phyloP scores from a whole-genome alignment of 2,797 vertebrate genomes.

The Botia almorhae region DNA sequence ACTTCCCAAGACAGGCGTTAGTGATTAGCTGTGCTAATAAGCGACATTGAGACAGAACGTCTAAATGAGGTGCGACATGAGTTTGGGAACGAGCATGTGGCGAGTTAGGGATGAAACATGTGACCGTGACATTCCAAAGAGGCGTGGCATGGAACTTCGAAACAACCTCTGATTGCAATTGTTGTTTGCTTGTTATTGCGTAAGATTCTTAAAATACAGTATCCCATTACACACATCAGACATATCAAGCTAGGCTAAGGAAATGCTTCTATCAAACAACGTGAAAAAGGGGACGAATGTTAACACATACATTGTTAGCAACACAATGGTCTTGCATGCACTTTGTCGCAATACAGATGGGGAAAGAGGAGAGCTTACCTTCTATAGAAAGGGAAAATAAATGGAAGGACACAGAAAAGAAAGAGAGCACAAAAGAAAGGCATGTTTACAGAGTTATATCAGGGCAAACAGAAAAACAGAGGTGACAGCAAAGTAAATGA shows the following conservation, averaged over 20 bases:
- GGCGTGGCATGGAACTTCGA: slow-evolving; percentile 21
- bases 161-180: slow-evolving; percentile 22
- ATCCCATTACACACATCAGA: not conserved
- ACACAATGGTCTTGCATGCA: slow-evolving; percentile 77
- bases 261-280: not conserved
- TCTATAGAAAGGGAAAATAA: slow-evolving; percentile 91
- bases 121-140: not conserved
- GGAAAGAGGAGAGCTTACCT: slow-evolving; percentile 91
- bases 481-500: slow-evolving; percentile 68
- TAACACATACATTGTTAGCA: slow-evolving; percentile 68
- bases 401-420: slow-evolving; percentile 81
- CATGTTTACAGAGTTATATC: slow-evolving; percentile 79
- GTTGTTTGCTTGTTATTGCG: not conserved
- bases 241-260: slow-evolving; percentile 29
- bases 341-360: slow-evolving; percentile 81
- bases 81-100: slow-evolving; percentile 3
- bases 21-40: slow-evolving; percentile 20
- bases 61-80: slow-evolving; percentile 22
- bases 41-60: slow-evolving; percentile 21
- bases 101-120: slow-evolving; percentile 18
- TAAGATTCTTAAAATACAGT: slow-evolving; percentile 17
- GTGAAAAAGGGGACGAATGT: slow-evolving; percentile 16
- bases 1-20: slow-evolving; percentile 12
- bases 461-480: slow-evolving; percentile 72
- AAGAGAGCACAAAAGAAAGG: slow-evolving; percentile 73